Percentiles rank a stretch among this genome's conserved stretches.
These are phyloP conservation scores for Tapirus indicus DNA, from an alignment of 2,797 vertebrate species.

Conservation along the genomic window DNA sequence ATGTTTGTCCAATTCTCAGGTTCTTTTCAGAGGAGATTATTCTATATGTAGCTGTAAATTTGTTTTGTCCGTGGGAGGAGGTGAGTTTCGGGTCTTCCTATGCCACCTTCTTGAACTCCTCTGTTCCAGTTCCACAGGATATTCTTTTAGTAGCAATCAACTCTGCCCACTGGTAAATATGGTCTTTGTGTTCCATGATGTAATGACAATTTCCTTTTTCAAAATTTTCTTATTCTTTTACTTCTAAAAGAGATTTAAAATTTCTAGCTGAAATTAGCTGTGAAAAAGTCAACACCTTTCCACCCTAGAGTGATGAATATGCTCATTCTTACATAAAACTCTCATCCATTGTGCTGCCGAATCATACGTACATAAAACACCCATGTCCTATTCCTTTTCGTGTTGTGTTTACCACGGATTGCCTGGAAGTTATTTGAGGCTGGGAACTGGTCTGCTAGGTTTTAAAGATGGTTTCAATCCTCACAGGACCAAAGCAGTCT, in stretches of 20 bases:
- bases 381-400: neutral
- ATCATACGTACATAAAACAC: neutral
- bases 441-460: neutral
- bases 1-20: too few relatives aligned
- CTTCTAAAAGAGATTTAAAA: slow-evolving; percentile 32
- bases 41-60: too few relatives aligned
- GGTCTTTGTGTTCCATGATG: neutral
- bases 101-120: too few relatives aligned
- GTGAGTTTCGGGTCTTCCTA: too few relatives aligned
- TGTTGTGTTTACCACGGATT: neutral
- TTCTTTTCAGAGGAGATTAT: too few relatives aligned
- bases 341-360: neutral
- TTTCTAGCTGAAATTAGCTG: slow-evolving; percentile 22
- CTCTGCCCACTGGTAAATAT: neutral
- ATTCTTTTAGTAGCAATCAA: neutral
- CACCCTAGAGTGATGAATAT: neutral
- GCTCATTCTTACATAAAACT: slow-evolving; percentile 27
- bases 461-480: slow-evolving; percentile 15
- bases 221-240: neutral
- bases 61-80: too few relatives aligned
- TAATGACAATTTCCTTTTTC: neutral
- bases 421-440: neutral
- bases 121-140: neutral
- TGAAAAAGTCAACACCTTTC: neutral
- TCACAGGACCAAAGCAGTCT: neutral